phyloP scores from a whole-genome alignment of 2,888 invertebrate species.

The Therioaphis trifolii region DNA sequence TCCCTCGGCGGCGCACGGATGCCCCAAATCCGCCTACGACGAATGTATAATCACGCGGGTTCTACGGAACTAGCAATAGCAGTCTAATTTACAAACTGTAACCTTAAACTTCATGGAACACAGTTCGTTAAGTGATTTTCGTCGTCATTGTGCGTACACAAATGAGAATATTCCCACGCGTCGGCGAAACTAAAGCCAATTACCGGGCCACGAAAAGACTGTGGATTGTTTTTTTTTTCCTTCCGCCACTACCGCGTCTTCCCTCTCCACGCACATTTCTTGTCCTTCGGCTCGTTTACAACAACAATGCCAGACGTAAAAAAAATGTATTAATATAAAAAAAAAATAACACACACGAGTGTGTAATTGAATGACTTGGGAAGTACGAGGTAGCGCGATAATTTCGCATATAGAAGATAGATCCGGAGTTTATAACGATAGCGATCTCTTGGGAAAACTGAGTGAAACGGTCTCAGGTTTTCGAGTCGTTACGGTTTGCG shows the following conservation, averaged over 20 bases:
- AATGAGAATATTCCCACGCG: constrained; percentile 63
- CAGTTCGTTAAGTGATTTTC: constrained; percentile 60
- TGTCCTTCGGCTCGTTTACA: constrained; percentile 57
- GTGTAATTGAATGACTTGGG: constrained; percentile 61
- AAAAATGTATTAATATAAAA: constrained; percentile 24
- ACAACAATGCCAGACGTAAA: constrained; percentile 46
- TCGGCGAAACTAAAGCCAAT: constrained; percentile 63
- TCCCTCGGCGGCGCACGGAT: constrained; percentile 16
- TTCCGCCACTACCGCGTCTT: background rate
- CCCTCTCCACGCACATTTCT: constrained; percentile 9
- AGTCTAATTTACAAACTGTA: constrained; percentile 52
- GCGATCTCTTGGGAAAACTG: constrained; percentile 54
- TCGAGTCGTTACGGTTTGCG: background rate
- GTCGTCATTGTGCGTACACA: constrained; percentile 62
- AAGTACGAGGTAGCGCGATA: constrained; percentile 32
- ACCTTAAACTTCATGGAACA: constrained; percentile 56
- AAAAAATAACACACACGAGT: constrained; percentile 51
- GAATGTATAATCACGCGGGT: constrained; percentile 22
- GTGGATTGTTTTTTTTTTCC: constrained; percentile 45
- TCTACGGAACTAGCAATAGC: constrained; percentile 20
- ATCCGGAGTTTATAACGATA: constrained; percentile 46
- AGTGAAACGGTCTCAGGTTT: background rate
- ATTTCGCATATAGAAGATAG: constrained; percentile 44
- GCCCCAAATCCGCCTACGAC: constrained; percentile 41
- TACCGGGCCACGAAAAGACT: constrained; percentile 58